Percentiles rank a stretch among this genome's conserved stretches.
Conservation (phyloP, 2,888 invertebrate species). For the Electrophaes corylata region DNA sequence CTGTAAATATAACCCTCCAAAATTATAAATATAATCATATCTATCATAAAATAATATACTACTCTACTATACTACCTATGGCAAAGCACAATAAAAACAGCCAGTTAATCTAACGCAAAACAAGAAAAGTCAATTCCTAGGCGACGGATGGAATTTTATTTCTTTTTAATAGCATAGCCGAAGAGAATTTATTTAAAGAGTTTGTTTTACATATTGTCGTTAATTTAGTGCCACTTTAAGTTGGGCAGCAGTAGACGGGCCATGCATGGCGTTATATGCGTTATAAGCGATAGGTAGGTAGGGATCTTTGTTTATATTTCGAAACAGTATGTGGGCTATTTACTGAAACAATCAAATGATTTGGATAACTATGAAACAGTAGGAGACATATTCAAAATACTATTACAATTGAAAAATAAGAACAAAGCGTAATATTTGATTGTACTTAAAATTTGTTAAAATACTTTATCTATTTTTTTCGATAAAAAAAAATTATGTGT, state of each 20-base stretch:
- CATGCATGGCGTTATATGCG: conserved; percentile 54
- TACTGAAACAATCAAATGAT: conserved; percentile 45
- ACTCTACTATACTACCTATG: background rate
- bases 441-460: background rate
- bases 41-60: too few relatives aligned
- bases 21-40: too few relatives aligned
- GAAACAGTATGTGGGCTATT: conserved; percentile 56
- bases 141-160: conserved; percentile 50
- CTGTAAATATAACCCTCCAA: too few relatives aligned
- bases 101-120: conserved; percentile 57
- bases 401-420: conserved; percentile 35
- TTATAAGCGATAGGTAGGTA: too few relatives aligned
- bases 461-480: too few relatives aligned
- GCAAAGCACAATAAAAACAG: conserved; percentile 1
- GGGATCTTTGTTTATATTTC: conserved; percentile 53
- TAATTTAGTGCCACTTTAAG: conserved; percentile 51
- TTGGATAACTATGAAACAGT: conserved; percentile 38
- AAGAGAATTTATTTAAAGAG: conserved; percentile 59
- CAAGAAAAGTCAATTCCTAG: conserved; percentile 52
- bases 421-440: background rate
- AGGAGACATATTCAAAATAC: conserved; percentile 18
- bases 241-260: conserved; percentile 49
- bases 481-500: too few relatives aligned
- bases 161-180: conserved; percentile 55
- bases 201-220: conserved; percentile 58